Evolutionary conservation across 2,797 vertebrate genomes (phyloP), one percentile per base, ranked within the genome.

Genomic region (Phoxinus dragarum): DNA sequence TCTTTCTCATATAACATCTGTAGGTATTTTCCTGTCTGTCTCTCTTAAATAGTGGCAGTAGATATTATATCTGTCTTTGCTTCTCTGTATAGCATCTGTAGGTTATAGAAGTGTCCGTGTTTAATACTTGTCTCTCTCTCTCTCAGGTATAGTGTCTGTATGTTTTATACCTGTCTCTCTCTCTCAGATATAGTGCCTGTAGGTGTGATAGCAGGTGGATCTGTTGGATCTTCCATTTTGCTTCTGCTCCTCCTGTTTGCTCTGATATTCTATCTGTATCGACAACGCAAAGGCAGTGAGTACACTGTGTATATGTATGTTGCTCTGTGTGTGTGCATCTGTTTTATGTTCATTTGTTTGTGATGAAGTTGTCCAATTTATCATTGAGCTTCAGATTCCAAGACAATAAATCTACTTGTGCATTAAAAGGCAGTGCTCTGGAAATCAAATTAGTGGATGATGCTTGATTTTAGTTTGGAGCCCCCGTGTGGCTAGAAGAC

Each of bases 201-300:
- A 90, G 97, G 98, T 80, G 96, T 98, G 92, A 98, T 99, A 21
- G 97, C 96, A 0, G 97, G 94, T 1, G 96, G 96, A 87, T 98
- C 97, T 64, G 97, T 98, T 8, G 96, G 96, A 0, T 96, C 96
- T 1, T 96, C 96, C 89, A 94, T 98, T 79, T 93, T 99, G 47
- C 93, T 99, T 61, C 90, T 99, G 36, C 90, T 96, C 89, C 89
- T 95, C 86, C 95, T 99, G 40, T 86, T 94, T 21, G 94, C 94
- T 0, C 93, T 99, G 52, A 94, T 93, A 90, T 97, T 97, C 93
- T 96, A 99, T 94, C 93, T 99, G 16, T 99, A 99, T 93, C 96
- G 97, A 83, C 97, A 98, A 79, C 96, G 97, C 90, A 99, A 98
- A 97, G 96, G 96, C 92, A 98, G 98, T 99, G 93, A 98, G 89